Base-by-base conservation (phyloP, 2,113 vertebrate genomes). In the Malurus elegans region DNA sequence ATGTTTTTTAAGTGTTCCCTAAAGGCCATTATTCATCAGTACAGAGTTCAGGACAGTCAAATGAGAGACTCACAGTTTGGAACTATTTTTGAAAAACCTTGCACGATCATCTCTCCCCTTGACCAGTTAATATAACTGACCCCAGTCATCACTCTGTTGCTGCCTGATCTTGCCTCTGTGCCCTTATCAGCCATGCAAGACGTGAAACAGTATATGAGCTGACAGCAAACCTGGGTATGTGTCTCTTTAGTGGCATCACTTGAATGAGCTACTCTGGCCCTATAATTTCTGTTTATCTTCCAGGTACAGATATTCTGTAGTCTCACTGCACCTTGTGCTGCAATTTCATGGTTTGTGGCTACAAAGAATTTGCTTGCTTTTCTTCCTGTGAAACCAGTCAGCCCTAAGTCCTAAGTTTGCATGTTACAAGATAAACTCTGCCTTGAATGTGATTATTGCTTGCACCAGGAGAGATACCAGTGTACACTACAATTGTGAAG, bases 131-230 rank as follows among this genome's bases (percentile, higher is more conserved):
- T 50, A 9, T 45, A 29, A 80, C 54, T 45, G 42, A 82, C 16
- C 23, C 23, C n/a, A 36, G 31, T 40, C 15, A 20, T 32, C 2
- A 4, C 47, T 76, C 34, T 71, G 5, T 74, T 85, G 38, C 79
- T 95, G 25, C 25, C n/a, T 92, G 8, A 42, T 42, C 45, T 82
- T 85, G 45, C n/a, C n/a, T 61, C 18, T 6, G 38, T 93, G 23
- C 18, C 36, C 17, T 65, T 82, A 42, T 50, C 78, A 91, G 38
- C 28, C 4, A 1, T 7, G 18, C 36, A 17, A 1, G 1, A 40
- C 0, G 0, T 70, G 36, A 16, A 90, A 45, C 0, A 5, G 3
- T 45, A 2, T 8, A 23, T 9, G 36, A 69, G 18, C 40, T 81
- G 81, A 75, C 61, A 95, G n/a, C 14, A 87, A 48, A 64, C 3